Evolutionary conservation across 2,888 invertebrate species (phyloP), one percentile per base, ranked within the genome.

Genomic region (Acheta domesticus): DNA sequence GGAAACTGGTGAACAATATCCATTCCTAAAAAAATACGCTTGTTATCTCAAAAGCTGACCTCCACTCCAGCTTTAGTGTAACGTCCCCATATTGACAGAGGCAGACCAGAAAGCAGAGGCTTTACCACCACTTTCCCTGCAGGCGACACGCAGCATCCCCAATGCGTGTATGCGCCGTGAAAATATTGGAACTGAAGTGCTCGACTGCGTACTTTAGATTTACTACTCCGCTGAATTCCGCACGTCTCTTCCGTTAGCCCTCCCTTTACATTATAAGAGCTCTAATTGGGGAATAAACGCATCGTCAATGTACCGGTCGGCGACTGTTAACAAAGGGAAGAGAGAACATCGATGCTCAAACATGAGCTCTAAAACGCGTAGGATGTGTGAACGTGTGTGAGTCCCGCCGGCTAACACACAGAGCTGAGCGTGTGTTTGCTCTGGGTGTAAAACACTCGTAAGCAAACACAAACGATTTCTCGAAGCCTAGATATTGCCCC

Each of bases 401-500:
- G 62, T 62, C 16, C 14, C 62, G 62, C 14, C 62, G 62, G 62
- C 62, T n/a, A 62, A 62, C 62, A n/a, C 62, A 62, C 16, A 19
- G 16, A 62, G 16, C n/a, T 11, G 62, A 36, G 36, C 36, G 16
- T 1, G 62, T 62, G n/a, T 62, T 62, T 62, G 16, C n/a, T 62
- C 62, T 62, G n/a, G 62, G 62, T 62, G 62, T 62, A 62, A 62
- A 62, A 62, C 62, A 62, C 62, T 62, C 62, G 62, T 62, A 62
- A n/a, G 62, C 62, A 62, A 62, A 62, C 62, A 62, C 62, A 62
- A 62, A 62, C 62, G 62, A 62, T 62, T 62, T 62, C 62, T 62
- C n/a, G 62, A 62, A n/a, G 62, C 62, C 62, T 62, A 62, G 62
- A 62, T 62, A 62, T n/a, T 14, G 62, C 62, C n/a, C 62, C 62